These are phyloP conservation scores for Saccopteryx bilineata DNA, from an alignment of 2,113 vertebrate genomes.

Conservation along the genomic window DNA sequence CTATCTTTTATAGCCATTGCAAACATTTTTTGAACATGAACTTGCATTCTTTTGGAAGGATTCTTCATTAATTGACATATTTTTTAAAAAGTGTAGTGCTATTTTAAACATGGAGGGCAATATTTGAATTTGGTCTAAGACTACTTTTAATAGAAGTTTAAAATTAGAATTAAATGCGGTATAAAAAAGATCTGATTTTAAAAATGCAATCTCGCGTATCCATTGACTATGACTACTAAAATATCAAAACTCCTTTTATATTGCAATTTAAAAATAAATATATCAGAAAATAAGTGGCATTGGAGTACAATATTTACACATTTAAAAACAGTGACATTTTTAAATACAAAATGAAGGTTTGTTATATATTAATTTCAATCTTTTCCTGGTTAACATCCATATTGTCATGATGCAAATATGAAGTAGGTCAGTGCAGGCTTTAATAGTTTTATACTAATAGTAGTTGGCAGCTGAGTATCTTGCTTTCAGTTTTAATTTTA, in stretches of 20 bases:
- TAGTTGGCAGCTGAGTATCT: constrained; percentile 59
- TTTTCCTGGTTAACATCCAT: constrained; percentile 68
- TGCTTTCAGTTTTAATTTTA: constrained; percentile 80
- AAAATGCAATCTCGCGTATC: constrained; percentile 37
- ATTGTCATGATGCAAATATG: constrained; percentile 58
- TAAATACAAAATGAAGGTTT: constrained; percentile 68
- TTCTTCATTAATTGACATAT: constrained; percentile 59
- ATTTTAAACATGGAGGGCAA: constrained; percentile 57
- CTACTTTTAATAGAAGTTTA: constrained; percentile 42
- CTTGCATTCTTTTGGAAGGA: constrained; percentile 55
- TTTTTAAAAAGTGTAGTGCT: constrained; percentile 2
- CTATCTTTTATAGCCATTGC: constrained; percentile 18
- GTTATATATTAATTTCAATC: constrained; percentile 58
- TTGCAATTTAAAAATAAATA: constrained; percentile 48
- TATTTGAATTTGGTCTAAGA: constrained; percentile 61
- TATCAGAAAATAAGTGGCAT: neutral
- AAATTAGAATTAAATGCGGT: constrained; percentile 49
- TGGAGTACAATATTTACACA: constrained; percentile 17
- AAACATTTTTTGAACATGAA: constrained; percentile 66
- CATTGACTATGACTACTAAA: constrained; percentile 51
- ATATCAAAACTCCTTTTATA: constrained; percentile 41
- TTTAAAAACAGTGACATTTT: constrained; percentile 49
- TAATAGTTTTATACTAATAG: constrained; percentile 71
- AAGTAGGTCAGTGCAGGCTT: constrained; percentile 74
- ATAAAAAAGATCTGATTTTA: constrained; percentile 33